phyloP scores from a whole-genome alignment of 1,140 invertebrate species.

The Drosophila varians region DNA sequence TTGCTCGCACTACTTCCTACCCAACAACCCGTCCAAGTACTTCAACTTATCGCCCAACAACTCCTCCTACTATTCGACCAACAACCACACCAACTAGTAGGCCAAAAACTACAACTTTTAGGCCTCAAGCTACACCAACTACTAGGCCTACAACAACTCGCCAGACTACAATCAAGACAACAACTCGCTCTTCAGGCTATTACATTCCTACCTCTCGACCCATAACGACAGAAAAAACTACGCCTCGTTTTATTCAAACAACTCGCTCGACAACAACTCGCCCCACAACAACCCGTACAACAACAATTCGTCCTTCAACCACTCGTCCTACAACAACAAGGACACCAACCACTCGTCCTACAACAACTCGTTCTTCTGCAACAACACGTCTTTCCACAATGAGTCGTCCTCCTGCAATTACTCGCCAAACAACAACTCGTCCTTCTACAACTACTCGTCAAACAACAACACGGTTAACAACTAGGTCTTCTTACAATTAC shows the following conservation, averaged over 20 bases:
- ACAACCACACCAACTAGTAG: constrained; percentile 17
- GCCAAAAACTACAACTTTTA: not conserved
- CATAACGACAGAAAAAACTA: not conserved
- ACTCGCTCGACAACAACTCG: not conserved
- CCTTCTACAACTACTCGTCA: too few relatives aligned
- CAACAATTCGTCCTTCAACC: not conserved
- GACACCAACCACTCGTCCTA: too few relatives aligned
- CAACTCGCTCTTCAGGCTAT: constrained; percentile 2
- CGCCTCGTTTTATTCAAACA: not conserved
- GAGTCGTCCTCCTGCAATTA: not conserved
- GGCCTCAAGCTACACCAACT: constrained; percentile 9
- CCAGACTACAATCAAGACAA: not conserved
- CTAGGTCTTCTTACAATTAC: constrained; percentile 5
- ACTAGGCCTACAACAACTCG: constrained; percentile 1
- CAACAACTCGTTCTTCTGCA: constrained; percentile 8
- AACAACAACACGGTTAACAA: not conserved
- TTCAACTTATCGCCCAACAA: not conserved
- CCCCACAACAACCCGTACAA: not conserved
- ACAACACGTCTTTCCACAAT: not conserved
- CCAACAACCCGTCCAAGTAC: not conserved
- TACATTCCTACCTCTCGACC: constrained; percentile 9
- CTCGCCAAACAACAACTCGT: not conserved
- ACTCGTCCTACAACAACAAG: not conserved
- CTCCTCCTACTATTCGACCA: not conserved
- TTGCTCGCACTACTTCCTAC: not conserved